Percentiles rank a stretch among this genome's conserved stretches.
Evolutionary conservation across 2,888 invertebrate genomes (phyloP).

Genomic region (Pyralis farinalis): DNA sequence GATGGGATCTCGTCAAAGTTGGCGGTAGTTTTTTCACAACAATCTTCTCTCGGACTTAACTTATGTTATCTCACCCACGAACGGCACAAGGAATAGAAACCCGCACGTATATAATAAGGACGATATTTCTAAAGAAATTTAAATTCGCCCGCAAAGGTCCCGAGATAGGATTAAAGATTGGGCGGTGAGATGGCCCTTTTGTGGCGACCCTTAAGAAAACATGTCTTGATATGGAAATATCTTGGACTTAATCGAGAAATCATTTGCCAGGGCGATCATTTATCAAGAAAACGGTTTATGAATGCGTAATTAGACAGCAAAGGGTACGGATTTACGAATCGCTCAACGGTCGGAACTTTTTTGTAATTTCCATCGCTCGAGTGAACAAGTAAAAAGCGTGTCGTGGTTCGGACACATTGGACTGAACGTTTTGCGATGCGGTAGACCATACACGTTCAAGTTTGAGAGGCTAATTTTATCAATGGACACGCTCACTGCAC

Average conservation of each 20-base stretch:
- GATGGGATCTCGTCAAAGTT: constrained; percentile 74
- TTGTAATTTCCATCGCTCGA: constrained; percentile 65
- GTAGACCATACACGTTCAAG: constrained; percentile 55
- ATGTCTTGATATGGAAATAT: constrained; percentile 81
- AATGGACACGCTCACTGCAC: constrained; percentile 30
- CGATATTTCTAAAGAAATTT: constrained; percentile 82
- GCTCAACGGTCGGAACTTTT: constrained; percentile 31
- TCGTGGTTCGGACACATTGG: constrained; percentile 52
- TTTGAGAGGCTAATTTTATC: constrained; percentile 70
- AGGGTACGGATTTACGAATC: constrained; percentile 41
- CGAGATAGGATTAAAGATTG: constrained; percentile 82
- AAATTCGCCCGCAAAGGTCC: constrained; percentile 81
- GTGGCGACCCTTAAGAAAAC: constrained; percentile 81
- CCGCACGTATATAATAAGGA: constrained; percentile 80
- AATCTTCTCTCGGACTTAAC: constrained; percentile 80
- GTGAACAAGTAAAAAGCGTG: constrained; percentile 53
- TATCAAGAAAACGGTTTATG: constrained; percentile 66
- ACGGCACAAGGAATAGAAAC: constrained; percentile 77
- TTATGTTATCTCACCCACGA: constrained; percentile 79
- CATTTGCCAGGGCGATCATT: constrained; percentile 72
- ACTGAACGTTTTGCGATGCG: constrained; percentile 62
- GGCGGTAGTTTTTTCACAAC: constrained; percentile 80
- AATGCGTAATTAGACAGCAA: constrained; percentile 64
- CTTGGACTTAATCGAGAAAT: constrained; percentile 74
- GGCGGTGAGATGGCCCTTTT: constrained; percentile 78